Evolutionary conservation across 2,888 invertebrate genomes (phyloP).

Genomic region (Syrista parreyssii): DNA sequence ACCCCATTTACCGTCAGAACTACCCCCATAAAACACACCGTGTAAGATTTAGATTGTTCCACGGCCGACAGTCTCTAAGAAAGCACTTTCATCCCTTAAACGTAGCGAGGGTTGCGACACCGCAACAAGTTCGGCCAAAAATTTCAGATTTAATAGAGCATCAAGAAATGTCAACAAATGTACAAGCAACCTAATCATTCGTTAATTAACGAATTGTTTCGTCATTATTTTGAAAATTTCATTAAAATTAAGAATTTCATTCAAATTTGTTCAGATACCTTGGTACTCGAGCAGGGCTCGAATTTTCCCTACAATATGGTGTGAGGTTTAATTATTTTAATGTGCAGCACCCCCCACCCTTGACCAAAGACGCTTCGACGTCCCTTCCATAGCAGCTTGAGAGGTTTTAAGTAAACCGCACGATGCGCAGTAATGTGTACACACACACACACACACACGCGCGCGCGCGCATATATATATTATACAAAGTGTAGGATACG

Average conservation of each 20-base stretch:
- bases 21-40: conserved; percentile 40
- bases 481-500: not conserved
- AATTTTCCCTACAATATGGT: not conserved
- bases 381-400: conserved; percentile 13
- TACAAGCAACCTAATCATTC: not conserved
- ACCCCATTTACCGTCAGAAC: conserved; percentile 34
- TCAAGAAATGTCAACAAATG: not conserved
- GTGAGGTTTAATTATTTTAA: conserved; percentile 31
- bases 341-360: conserved; percentile 5
- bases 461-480: too few species aligned
- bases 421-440: not conserved
- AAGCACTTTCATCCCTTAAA: conserved; percentile 38
- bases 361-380: conserved; percentile 17
- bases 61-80: conserved; percentile 37
- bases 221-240: not conserved
- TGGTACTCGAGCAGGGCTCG: not conserved
- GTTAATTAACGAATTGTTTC: not conserved
- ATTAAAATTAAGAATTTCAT: not conserved
- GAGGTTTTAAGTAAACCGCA: conserved; percentile 17
- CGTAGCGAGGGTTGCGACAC: conserved; percentile 17
- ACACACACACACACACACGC: too few species aligned
- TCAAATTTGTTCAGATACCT: not conserved
- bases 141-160: not conserved
- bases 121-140: not conserved
- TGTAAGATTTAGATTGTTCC: conserved; percentile 44